Percentiles rank a stretch among this genome's conserved stretches.
phyloP scores from a whole-genome alignment of 2,797 vertebrate genomes.

The Coregonus suidteri region DNA sequence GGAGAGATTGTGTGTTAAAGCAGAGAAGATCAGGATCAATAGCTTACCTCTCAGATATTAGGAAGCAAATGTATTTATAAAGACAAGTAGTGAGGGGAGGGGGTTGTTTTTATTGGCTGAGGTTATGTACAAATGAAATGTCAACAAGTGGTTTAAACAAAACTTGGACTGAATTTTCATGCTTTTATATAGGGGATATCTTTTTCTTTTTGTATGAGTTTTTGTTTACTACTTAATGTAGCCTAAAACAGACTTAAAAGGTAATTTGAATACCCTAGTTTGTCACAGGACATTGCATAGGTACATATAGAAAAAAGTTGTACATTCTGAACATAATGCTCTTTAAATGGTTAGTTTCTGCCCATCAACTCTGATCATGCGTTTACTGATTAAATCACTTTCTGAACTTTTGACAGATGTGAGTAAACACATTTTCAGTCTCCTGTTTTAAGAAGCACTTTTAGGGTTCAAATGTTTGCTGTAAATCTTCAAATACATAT shows the following conservation, averaged over 20 bases:
- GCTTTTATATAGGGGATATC: slow-evolving; percentile 58
- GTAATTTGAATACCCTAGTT: slow-evolving; percentile 43
- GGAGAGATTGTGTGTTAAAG: slow-evolving; percentile 77
- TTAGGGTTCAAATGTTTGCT: slow-evolving; percentile 42
- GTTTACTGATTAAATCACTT: neutral
- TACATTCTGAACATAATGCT: slow-evolving; percentile 46
- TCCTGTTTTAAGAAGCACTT: slow-evolving; percentile 33
- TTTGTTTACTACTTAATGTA: slow-evolving; percentile 47
- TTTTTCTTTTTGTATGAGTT: slow-evolving; percentile 48
- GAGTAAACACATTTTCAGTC: neutral
- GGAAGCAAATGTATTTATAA: slow-evolving; percentile 57
- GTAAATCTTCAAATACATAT: slow-evolving; percentile 52
- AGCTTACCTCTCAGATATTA: slow-evolving; percentile 71
- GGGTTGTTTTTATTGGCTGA: slow-evolving; percentile 56
- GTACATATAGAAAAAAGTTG: slow-evolving; percentile 39
- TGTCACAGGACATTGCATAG: slow-evolving; percentile 46
- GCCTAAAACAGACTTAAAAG: slow-evolving; percentile 32
- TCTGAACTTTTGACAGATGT: slow-evolving; percentile 2
- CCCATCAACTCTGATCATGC: too few relatives aligned
- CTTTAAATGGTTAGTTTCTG: slow-evolving; percentile 22
- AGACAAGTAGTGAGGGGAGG: slow-evolving; percentile 7
- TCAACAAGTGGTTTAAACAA: slow-evolving; percentile 75
- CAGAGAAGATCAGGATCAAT: slow-evolving; percentile 79
- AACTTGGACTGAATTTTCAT: slow-evolving; percentile 35
- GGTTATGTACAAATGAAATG: slow-evolving; percentile 83